Evolutionary conservation across 2,888 invertebrate genomes (phyloP), one percentile per base, ranked within the genome.

Genomic region (Dexiosoma caninum): DNA sequence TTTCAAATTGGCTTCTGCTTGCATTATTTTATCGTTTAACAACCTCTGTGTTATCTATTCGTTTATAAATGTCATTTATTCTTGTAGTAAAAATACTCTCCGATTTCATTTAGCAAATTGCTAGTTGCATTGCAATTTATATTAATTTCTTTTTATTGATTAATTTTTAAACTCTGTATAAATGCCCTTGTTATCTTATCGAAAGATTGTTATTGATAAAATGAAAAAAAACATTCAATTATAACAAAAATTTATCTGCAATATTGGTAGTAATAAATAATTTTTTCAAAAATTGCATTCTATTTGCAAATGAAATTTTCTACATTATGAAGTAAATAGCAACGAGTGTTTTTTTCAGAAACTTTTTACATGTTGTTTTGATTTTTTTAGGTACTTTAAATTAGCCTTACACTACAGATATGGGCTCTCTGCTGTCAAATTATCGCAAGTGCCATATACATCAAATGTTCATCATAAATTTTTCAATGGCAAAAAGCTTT

Each of bases 181-280:
- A n/a, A n/a, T n/a, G 23, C 4, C 23, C 6, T 35, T 55, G 8
- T 55, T 55, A 55, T 40, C 57, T 57, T 57, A 57, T 57, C 57
- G 10, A 23, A 1, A n/a, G 40, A 19, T 37, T 37, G 19, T 12
- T 49, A 14, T 49, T 27, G 14, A n/a, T n/a, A n/a, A 10, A 19
- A 44, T 2, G 12, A n/a, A n/a, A n/a, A n/a, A n/a, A n/a, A n/a
- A n/a, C n/a, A n/a, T n/a, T n/a, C n/a, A n/a, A n/a, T 12, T 27
- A 27, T 27, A 14, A 27, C 23, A 49, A 8, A 23, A n/a, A 14
- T 51, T 51, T 51, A 14, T 51, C 14, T 30, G 27, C 51, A 30
- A 14, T 30, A 12, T 30, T 27, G 9, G 6, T 27, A 3, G 27
- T 27, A 27, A 27, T 5, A 27, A 37, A n/a, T 12, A 37, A 37